Evolutionary conservation across 2,113 vertebrate species (phyloP).

Genomic region (Plectropomus leopardus): DNA sequence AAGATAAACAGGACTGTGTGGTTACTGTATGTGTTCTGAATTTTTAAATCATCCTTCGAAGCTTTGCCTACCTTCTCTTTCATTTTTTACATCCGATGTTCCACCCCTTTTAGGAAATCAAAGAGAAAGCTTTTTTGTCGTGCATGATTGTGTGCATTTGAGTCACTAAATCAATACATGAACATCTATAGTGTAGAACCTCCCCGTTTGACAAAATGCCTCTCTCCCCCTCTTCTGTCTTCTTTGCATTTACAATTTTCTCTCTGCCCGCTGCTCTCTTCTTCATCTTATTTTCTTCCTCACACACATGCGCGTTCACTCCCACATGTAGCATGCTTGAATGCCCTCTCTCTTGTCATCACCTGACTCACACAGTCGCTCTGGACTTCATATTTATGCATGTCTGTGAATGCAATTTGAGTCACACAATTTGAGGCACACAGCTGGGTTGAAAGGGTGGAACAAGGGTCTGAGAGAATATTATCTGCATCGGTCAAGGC

Average conservation of each 20-base stretch:
- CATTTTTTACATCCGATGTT: background rate
- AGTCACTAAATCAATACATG: background rate
- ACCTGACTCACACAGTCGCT: slow-evolving; percentile 1
- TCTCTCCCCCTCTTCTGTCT: background rate
- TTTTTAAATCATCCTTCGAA: background rate
- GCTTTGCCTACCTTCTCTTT: background rate
- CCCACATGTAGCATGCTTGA: slow-evolving; percentile 11
- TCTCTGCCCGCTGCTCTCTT: background rate
- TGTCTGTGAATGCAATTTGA: slow-evolving; percentile 2
- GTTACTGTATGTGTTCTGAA: background rate
- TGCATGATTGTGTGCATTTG: background rate
- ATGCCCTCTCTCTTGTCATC: slow-evolving; percentile 21
- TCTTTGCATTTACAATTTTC: background rate
- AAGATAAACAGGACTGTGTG: background rate
- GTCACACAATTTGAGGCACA: background rate
- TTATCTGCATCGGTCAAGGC: slow-evolving; percentile 54
- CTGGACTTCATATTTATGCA: slow-evolving; percentile 22
- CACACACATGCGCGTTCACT: background rate
- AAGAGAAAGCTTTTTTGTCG: background rate
- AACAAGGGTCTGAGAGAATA: slow-evolving; percentile 32
- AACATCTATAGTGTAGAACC: background rate
- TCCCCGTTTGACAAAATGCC: background rate
- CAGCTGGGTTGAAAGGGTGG: slow-evolving; percentile 25
- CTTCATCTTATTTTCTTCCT: background rate
- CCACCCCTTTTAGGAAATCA: background rate